Conservation (phyloP, 2,888 invertebrate species). For the Microctonus hyperodae region DNA sequence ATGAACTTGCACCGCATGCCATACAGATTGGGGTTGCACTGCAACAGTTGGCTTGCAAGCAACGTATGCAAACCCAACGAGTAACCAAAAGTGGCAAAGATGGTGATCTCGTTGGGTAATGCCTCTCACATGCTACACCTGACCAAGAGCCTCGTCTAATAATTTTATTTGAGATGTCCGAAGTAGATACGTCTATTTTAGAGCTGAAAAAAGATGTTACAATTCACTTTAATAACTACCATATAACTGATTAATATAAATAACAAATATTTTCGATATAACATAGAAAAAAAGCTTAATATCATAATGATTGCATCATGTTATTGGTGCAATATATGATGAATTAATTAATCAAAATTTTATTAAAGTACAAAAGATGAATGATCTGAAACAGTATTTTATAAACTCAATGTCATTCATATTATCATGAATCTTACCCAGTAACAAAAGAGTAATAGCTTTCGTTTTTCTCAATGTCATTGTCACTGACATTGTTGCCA, state of each 20-base stretch:
- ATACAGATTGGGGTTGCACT: slow-evolving; percentile 73
- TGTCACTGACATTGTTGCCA: slow-evolving; percentile 32
- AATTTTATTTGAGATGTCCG: slow-evolving; percentile 33
- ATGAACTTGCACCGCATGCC: slow-evolving; percentile 72
- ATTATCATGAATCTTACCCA: slow-evolving; percentile 31
- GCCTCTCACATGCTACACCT: slow-evolving; percentile 41
- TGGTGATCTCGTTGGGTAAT: slow-evolving; percentile 49
- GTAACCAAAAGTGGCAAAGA: slow-evolving; percentile 57
- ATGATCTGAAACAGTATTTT: background rate
- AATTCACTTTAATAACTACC: background rate
- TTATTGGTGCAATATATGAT: background rate
- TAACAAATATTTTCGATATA: background rate
- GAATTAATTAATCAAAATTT: background rate
- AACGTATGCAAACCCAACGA: slow-evolving; percentile 75
- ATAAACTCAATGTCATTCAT: background rate
- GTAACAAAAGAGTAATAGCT: slow-evolving; percentile 27
- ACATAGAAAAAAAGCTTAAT: background rate
- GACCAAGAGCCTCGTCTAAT: slow-evolving; percentile 55
- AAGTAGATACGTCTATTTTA: slow-evolving; percentile 40
- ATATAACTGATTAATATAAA: background rate
- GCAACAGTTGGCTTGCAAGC: slow-evolving; percentile 75
- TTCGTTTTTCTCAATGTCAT: slow-evolving; percentile 22
- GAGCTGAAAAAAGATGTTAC: slow-evolving; percentile 36
- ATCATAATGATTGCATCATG: too few relatives aligned
- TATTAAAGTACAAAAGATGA: background rate